Evolutionary conservation across 2,888 invertebrate species (phyloP).

Genomic region (Carpatolechia fugitivella): DNA sequence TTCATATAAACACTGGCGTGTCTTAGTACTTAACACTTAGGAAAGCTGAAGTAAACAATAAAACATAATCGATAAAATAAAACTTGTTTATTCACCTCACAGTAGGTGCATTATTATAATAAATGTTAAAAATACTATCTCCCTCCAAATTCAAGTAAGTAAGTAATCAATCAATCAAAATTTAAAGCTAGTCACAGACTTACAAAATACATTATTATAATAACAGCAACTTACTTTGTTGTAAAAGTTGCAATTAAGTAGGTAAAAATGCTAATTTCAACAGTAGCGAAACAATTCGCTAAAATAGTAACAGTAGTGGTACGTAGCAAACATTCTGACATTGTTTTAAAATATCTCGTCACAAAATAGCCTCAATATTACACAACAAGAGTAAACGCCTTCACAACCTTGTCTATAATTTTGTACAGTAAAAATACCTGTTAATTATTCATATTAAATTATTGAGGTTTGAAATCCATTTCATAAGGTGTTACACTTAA

Average conservation of each 20-base stretch:
- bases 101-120: not conserved
- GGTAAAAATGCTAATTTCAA: slow-evolving; percentile 4
- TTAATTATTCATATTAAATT: not conserved
- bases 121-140: slow-evolving; percentile 2
- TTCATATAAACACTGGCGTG: too few species aligned
- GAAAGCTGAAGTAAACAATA: too few species aligned
- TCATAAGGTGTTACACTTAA: not conserved
- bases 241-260: not conserved
- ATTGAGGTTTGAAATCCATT: not conserved
- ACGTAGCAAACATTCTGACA: slow-evolving; percentile 18
- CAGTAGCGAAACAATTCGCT: slow-evolving; percentile 11
- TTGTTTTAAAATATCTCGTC: slow-evolving; percentile 20
- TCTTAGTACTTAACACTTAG: too few species aligned
- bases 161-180: slow-evolving; percentile 29
- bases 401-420: slow-evolving; percentile 42
- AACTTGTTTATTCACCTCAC: not conserved
- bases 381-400: slow-evolving; percentile 31
- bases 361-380: slow-evolving; percentile 29
- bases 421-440: slow-evolving; percentile 13
- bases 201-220: slow-evolving; percentile 31
- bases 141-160: not conserved
- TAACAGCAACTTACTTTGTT: slow-evolving; percentile 1
- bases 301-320: slow-evolving; percentile 18
- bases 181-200: slow-evolving; percentile 63
- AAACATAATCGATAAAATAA: too few species aligned